Conservation (phyloP, 2,113 vertebrate genomes). For the Pteronura brasiliensis region DNA sequence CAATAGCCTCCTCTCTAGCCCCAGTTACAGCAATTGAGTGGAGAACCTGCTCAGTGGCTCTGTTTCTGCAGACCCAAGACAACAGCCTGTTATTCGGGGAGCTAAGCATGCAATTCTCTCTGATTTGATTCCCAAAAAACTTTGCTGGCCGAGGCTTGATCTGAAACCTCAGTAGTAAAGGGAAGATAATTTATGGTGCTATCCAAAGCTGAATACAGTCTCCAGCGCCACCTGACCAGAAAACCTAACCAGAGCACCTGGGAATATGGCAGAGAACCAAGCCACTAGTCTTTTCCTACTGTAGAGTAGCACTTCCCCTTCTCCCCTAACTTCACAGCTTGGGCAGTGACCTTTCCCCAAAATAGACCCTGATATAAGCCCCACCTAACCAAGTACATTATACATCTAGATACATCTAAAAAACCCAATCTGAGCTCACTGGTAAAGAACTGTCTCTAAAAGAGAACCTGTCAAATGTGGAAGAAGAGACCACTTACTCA, state of each 20-base stretch:
- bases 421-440: neutral
- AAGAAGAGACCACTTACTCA: neutral
- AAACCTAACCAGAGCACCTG: neutral
- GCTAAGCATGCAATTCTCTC: neutral
- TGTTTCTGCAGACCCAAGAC: neutral
- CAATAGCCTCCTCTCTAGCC: neutral
- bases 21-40: neutral
- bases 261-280: neutral
- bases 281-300: neutral
- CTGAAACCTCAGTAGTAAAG: neutral
- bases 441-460: neutral
- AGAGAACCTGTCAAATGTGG: neutral
- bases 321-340: neutral
- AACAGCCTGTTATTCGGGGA: neutral
- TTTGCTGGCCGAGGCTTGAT: neutral
- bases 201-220: neutral
- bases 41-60: neutral
- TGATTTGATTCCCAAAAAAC: neutral
- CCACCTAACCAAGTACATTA: neutral
- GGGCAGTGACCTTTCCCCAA: neutral
- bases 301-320: neutral
- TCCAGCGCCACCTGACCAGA: neutral
- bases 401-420: neutral
- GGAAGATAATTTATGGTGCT: neutral
- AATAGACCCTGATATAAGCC: neutral